Evolutionary conservation across 2,113 vertebrate genomes (phyloP).

Genomic region (Coryphaenoides rupestris): DNA sequence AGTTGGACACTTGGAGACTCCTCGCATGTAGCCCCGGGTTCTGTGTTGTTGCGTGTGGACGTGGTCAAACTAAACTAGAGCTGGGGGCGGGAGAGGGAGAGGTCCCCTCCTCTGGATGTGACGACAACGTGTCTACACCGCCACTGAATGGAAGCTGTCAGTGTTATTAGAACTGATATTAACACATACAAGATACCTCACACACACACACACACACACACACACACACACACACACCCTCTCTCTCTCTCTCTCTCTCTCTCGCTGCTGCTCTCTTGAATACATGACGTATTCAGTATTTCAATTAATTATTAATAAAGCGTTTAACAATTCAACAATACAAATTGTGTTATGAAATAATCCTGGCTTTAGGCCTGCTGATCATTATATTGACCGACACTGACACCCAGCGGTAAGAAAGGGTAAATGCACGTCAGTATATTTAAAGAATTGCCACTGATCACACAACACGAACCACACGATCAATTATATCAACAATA

Average conservation of each 20-base stretch:
- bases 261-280: too few species aligned
- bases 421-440: slow-evolving; percentile 3
- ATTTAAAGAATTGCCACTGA: too few species aligned
- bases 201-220: not conserved
- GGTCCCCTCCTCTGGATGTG: slow-evolving; percentile 60
- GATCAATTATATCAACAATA: not conserved
- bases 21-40: not conserved
- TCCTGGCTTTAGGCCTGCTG: not conserved
- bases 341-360: not conserved
- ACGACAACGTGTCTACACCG: slow-evolving; percentile 15
- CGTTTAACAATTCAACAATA: too few species aligned
- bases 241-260: too few species aligned
- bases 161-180: too few species aligned
- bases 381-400: not conserved
- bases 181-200: too few species aligned
- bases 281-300: too few species aligned
- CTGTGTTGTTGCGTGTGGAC: slow-evolving; percentile 43
- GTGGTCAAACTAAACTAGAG: slow-evolving; percentile 31
- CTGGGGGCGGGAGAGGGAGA: not conserved
- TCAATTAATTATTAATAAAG: not conserved
- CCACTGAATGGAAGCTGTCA: not conserved
- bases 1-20: too few species aligned
- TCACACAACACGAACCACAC: not conserved
- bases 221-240: not conserved
- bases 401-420: slow-evolving; percentile 47